Evolutionary conservation across 2,888 invertebrate genomes (phyloP).

Genomic region (Agrochola lota): DNA sequence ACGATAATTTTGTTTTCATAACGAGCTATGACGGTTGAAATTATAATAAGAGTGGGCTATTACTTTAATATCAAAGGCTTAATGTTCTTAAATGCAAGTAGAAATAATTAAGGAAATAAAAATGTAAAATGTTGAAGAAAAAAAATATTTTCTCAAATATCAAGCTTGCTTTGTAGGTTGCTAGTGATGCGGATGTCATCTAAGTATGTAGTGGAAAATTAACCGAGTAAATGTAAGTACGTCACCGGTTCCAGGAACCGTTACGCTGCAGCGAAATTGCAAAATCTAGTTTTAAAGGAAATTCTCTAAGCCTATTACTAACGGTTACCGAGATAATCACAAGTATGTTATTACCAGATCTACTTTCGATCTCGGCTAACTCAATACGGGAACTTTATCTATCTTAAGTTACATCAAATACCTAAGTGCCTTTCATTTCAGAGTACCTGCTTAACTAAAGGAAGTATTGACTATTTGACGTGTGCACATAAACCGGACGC

Average conservation of each 20-base stretch:
- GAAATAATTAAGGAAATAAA: slow-evolving; percentile 9
- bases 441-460: slow-evolving; percentile 56
- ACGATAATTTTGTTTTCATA: slow-evolving; percentile 47
- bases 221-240: slow-evolving; percentile 59
- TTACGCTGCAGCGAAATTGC: slow-evolving; percentile 75
- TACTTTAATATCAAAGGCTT: slow-evolving; percentile 18
- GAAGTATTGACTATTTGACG: slow-evolving; percentile 76
- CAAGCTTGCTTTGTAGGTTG: slow-evolving; percentile 12
- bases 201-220: slow-evolving; percentile 52
- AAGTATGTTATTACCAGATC: slow-evolving; percentile 72
- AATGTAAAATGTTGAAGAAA: too few species aligned
- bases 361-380: slow-evolving; percentile 75
- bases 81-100: slow-evolving; percentile 16
- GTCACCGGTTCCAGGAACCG: slow-evolving; percentile 70
- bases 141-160: slow-evolving; percentile 3
- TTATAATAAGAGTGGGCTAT: slow-evolving; percentile 39
- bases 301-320: slow-evolving; percentile 78
- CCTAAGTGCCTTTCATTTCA: slow-evolving; percentile 50
- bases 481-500: slow-evolving; percentile 86
- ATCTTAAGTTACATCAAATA: slow-evolving; percentile 51
- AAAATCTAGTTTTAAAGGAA: slow-evolving; percentile 79
- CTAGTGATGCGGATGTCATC: slow-evolving; percentile 39
- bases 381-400: slow-evolving; percentile 57
- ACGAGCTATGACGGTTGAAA: slow-evolving; percentile 47
- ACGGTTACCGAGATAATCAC: slow-evolving; percentile 72